phyloP scores from a whole-genome alignment of 1,140 invertebrate genomes.

The Whitmania pigra region DNA sequence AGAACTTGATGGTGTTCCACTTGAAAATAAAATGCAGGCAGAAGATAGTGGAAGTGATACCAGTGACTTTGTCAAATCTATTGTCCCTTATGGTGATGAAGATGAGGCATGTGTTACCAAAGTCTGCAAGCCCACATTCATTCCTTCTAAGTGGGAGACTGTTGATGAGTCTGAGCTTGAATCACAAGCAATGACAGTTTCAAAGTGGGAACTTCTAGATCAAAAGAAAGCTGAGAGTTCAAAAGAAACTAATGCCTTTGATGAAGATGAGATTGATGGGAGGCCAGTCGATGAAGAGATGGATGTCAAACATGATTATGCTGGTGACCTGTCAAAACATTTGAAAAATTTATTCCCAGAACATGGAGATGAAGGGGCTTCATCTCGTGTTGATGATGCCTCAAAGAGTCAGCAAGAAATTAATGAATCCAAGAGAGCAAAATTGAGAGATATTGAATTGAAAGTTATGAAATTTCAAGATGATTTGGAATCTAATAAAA shows the following conservation, averaged over 20 bases:
- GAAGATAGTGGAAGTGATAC: conserved; percentile 47
- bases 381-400: conserved; percentile 23
- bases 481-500: conserved; percentile 70
- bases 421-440: conserved; percentile 63
- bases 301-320: not conserved
- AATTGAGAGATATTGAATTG: conserved; percentile 79
- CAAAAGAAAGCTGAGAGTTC: no score
- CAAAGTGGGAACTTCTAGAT: conserved; percentile 68
- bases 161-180: conserved; percentile 64
- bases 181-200: conserved; percentile 74
- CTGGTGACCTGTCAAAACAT: not conserved
- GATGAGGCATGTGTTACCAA: conserved; percentile 28
- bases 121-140: conserved; percentile 38
- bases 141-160: conserved; percentile 87
- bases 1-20: conserved; percentile 57
- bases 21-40: conserved; percentile 53
- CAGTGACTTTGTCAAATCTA: conserved; percentile 28
- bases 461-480: conserved; percentile 91
- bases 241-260: conserved; percentile 32
- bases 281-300: conserved; percentile 32
- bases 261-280: conserved; percentile 42
- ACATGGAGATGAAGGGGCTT: conserved; percentile 27
- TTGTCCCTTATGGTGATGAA: conserved; percentile 29
- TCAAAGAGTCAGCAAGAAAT: conserved; percentile 29
- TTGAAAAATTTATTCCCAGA: not conserved